Percentiles rank a stretch among this genome's conserved stretches.
These are phyloP conservation scores for Hypocryptadius cinnamomeus DNA, from an alignment of 2,113 vertebrate genomes.

Conservation along the genomic window DNA sequence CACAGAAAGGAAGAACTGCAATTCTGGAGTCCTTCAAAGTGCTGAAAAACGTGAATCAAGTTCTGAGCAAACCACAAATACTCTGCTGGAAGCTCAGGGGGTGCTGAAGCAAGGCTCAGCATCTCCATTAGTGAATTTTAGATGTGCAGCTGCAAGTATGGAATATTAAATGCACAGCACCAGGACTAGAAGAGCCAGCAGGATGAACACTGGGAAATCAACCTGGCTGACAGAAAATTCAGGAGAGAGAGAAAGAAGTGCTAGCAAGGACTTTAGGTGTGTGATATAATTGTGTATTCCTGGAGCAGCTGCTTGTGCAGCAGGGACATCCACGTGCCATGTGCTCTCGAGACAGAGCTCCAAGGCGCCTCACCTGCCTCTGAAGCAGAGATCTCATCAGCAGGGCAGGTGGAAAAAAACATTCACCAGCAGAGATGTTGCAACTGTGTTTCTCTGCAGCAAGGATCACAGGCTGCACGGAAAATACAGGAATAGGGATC, in stretches of 20 bases:
- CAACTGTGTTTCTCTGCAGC: background rate
- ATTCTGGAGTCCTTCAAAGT: background rate
- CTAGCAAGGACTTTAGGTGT: background rate
- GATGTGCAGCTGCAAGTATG: background rate
- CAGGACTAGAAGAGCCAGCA: background rate
- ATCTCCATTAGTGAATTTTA: rapidly evolving
- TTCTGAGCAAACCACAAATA: background rate
- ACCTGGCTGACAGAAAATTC: background rate
- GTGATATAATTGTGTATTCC: background rate
- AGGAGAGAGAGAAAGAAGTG: background rate
- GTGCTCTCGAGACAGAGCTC: rapidly evolving
- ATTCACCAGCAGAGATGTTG: background rate
- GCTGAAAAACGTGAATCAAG: background rate
- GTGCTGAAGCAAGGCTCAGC: background rate
- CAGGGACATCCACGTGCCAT: background rate
- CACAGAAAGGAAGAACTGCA: background rate
- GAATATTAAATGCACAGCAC: background rate
- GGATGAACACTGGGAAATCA: background rate
- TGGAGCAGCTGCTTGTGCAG: background rate
- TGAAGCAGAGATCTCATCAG: background rate
- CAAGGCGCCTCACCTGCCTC: background rate
- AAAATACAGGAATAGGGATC: background rate
- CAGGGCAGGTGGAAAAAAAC: background rate
- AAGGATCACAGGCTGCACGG: background rate
- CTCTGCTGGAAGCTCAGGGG: background rate